A percentile compares a stretch with the other conserved stretches of the same genome.
These are phyloP conservation scores for Eupithecia subumbrata DNA, from an alignment of 2,888 invertebrate genomes.

Conservation along the genomic window DNA sequence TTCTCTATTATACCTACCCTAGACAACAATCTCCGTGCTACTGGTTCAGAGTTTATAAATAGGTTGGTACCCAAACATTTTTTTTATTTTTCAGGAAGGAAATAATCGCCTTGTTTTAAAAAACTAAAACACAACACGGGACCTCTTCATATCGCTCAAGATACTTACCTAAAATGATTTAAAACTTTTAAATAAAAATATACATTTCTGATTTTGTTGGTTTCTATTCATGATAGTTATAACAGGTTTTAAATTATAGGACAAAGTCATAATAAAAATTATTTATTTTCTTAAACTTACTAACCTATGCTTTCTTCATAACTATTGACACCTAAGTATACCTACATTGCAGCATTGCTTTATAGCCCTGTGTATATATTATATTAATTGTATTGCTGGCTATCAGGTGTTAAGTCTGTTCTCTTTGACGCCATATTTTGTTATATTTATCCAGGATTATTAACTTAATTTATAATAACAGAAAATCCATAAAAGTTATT, in stretches of 20 bases:
- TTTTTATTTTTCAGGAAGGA: background rate
- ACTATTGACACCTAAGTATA: background rate
- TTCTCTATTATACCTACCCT: no score
- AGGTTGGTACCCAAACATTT: background rate
- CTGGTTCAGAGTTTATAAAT: background rate
- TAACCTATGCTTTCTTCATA: background rate
- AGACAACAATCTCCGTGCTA: no score
- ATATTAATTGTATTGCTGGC: background rate
- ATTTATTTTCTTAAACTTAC: background rate
- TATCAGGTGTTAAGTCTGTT: background rate
- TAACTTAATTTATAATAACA: background rate
- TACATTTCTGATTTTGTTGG: background rate
- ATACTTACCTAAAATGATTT: background rate
- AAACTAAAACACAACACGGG: background rate
- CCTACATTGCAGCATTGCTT: background rate
- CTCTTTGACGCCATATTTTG: background rate
- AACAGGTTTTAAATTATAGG: background rate
- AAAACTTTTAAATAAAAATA: background rate
- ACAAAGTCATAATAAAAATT: background rate
- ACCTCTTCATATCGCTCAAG: background rate
- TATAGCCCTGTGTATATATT: background rate
- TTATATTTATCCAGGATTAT: background rate
- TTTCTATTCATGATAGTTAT: background rate
- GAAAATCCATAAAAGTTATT: background rate
- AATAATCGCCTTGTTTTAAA: constrained; percentile 1